Conservation (phyloP, 1,140 invertebrate species). For the Brachionus sp. region DNA sequence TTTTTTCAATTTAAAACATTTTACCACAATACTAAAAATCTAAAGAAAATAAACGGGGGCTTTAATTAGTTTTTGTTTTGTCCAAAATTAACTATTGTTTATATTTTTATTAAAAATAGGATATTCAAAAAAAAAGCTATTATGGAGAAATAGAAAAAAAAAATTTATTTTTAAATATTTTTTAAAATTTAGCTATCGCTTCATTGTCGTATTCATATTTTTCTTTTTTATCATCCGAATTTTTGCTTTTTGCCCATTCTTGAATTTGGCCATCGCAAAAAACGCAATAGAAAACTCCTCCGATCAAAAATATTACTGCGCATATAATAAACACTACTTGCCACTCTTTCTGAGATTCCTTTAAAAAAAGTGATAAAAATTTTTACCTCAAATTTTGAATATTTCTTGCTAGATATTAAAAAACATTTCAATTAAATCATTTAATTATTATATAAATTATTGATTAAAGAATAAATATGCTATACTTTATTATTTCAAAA, state of each 20-base stretch:
- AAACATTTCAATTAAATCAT: too few species aligned
- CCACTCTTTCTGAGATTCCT: conserved; percentile 46
- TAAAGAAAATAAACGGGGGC: not conserved
- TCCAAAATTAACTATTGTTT: not conserved
- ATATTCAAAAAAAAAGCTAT: not conserved
- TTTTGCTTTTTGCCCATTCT: conserved; percentile 38
- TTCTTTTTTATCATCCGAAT: not conserved
- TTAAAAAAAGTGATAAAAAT: conserved; percentile 14
- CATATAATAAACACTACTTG: conserved; percentile 38
- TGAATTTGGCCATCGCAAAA: conserved; percentile 30
- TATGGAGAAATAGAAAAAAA: not conserved
- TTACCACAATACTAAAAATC: not conserved
- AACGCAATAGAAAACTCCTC: not conserved
- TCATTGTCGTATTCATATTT: conserved; percentile 3
- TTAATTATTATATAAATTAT: too few species aligned
- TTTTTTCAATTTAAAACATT: not conserved
- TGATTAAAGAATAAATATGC: too few species aligned
- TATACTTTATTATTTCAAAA: not conserved
- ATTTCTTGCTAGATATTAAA: not conserved
- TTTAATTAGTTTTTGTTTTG: not conserved
- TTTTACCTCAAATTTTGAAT: not conserved
- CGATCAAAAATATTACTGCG: conserved; percentile 24
- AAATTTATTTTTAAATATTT: not conserved
- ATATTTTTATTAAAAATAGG: not conserved
- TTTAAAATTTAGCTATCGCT: not conserved